phyloP scores from a whole-genome alignment of 2,113 vertebrate genomes.

The Rhabdornis inornatus region DNA sequence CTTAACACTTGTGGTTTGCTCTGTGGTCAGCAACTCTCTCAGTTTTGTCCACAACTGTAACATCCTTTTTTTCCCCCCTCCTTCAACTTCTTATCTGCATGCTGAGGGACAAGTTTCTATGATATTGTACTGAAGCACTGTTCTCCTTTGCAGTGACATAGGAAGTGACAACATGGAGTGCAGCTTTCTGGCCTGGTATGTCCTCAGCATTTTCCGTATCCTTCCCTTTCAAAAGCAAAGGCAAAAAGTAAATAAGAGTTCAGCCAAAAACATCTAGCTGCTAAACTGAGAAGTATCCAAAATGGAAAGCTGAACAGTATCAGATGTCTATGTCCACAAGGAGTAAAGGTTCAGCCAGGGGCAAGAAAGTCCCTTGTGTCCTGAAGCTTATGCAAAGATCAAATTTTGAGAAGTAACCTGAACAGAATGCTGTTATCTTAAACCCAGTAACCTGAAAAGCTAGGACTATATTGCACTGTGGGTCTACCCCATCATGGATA shows the following conservation, averaged over 20 bases:
- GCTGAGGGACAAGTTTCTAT: neutral
- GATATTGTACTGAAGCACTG: neutral
- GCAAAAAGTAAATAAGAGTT: neutral
- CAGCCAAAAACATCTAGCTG: neutral
- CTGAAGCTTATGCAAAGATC: neutral
- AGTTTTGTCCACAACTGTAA: neutral
- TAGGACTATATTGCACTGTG: neutral
- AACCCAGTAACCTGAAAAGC: neutral
- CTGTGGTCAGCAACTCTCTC: neutral
- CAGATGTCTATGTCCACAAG: neutral
- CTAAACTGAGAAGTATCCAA: constrained; percentile 13
- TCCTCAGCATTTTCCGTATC: neutral
- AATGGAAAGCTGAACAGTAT: constrained; percentile 16
- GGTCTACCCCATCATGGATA: neutral
- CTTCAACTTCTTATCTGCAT: neutral
- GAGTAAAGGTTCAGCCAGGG: constrained; percentile 29
- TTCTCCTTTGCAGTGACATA: neutral
- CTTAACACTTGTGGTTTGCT: neutral
- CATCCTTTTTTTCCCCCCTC: no score
- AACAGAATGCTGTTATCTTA: neutral
- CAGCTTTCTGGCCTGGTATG: neutral
- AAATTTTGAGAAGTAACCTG: constrained; percentile 13
- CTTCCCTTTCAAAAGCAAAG: neutral
- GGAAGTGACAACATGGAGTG: neutral
- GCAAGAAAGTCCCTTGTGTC: constrained; percentile 52